Base-by-base conservation (phyloP, 2,888 invertebrate species). In the Cephus sareptanus region DNA sequence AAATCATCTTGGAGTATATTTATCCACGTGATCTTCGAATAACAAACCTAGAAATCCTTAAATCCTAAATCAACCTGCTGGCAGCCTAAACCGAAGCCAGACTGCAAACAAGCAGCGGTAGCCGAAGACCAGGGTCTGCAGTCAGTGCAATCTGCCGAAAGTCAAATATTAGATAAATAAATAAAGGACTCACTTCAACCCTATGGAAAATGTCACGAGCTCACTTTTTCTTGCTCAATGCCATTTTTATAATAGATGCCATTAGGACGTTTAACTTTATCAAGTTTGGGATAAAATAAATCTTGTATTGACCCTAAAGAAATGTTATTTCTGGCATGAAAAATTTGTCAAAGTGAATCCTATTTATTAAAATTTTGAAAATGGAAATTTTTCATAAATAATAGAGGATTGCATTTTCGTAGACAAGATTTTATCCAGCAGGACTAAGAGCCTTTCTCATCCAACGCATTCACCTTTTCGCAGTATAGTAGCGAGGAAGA, bases 41-140 rank as follows among this genome's bases (percentile, higher is more conserved):
- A 90, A 90, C 88, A 90, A 89, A 88, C 87, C 84, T 79, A 84
- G 84, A 89, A 90, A 90, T 90, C 90, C 88, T 87, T 88, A 89
- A 90, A 90, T 90, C 91, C 90, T 91, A 91, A 91, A 90, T 87
- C 90, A 91, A 90, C 91, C 85, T 86, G 87, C 83, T 83, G 82
- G 78, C 80, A 86, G 85, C 82, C 84, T 79, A 83, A 81, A 84
- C 83, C 81, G 85, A 84, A 80, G 73, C 84, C 85, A 85, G 86
- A 87, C 84, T 87, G 87, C 85, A 90, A 90, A 90, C 89, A 89
- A 88, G 85, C 86, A 71, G 75, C 70, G 77, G 75, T 76, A 75
- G 78, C 75, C 35, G 37, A 74, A 35, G 74, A 35, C 34, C 34
- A 34, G 33, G 71, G 71, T 31, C 13, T 31, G 33, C 31, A 56